phyloP scores from a whole-genome alignment of 1,140 invertebrate genomes.

The Cotesia glomerata region DNA sequence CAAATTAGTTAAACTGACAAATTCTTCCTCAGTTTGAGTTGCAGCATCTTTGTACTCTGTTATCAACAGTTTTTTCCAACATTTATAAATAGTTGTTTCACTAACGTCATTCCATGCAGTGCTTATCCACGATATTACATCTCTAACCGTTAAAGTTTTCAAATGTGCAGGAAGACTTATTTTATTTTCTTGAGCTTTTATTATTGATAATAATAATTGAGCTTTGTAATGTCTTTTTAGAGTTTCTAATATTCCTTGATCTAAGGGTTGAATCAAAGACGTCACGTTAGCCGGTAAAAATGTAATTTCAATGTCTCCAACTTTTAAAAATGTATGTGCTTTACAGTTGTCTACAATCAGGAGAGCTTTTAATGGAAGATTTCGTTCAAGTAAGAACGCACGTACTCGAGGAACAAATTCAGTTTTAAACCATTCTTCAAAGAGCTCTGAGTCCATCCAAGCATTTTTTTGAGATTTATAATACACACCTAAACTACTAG shows the following conservation, averaged over 20 bases:
- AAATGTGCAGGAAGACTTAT: neutral
- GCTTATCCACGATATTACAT: constrained; percentile 18
- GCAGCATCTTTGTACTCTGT: neutral
- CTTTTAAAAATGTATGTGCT: constrained; percentile 38
- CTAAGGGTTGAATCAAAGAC: constrained; percentile 54
- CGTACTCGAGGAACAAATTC: no score
- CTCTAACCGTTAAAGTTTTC: constrained; percentile 12
- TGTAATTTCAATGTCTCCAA: constrained; percentile 40
- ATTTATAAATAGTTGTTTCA: constrained; percentile 14
- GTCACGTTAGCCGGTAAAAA: constrained; percentile 63
- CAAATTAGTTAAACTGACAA: neutral
- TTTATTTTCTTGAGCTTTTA: constrained; percentile 8
- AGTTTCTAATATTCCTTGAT: constrained; percentile 45
- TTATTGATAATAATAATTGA: neutral
- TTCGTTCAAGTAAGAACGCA: no score
- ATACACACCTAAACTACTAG: neutral
- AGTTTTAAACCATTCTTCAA: no score
- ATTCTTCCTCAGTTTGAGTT: neutral
- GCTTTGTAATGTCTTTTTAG: constrained; percentile 42
- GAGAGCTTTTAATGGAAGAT: constrained; percentile 29
- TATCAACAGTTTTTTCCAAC: constrained; percentile 20
- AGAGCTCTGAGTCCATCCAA: no score
- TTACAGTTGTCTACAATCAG: constrained; percentile 50
- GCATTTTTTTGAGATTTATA: no score
- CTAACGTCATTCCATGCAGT: constrained; percentile 10